Evolutionary conservation across 1,140 invertebrate genomes (phyloP).

Genomic region (Helicoverpa zea): DNA sequence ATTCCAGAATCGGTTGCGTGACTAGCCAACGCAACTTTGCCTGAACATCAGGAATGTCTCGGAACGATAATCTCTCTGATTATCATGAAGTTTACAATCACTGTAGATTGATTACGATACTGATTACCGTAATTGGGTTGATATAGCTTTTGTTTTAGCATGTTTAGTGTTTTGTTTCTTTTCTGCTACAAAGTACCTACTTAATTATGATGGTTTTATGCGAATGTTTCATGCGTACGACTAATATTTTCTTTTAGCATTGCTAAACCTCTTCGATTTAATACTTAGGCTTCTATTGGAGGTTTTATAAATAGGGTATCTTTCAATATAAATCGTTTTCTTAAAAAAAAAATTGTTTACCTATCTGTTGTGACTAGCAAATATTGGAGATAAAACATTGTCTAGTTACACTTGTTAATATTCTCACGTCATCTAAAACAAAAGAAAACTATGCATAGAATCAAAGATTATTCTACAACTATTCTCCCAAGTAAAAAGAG

Average conservation of each 20-base stretch:
- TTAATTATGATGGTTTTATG: neutral
- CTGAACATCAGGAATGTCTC: conserved; percentile 7
- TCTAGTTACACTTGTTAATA: neutral
- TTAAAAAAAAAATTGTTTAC: no score
- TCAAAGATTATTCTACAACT: neutral
- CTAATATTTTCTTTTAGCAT: no score
- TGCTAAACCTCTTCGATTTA: no score
- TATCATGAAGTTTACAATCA: neutral
- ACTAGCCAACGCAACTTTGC: neutral
- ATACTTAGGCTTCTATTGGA: no score
- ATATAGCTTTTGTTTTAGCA: neutral
- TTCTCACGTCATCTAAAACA: neutral
- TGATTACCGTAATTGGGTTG: neutral
- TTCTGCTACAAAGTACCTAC: neutral
- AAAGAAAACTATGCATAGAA: neutral
- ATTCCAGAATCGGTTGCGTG: neutral
- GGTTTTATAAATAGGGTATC: no score
- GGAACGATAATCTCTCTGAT: neutral
- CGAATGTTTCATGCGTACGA: no score
- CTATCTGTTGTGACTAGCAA: no score
- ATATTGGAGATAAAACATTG: no score
- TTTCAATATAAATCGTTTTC: no score
- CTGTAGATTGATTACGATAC: conserved; percentile 2
- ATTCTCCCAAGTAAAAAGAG: neutral
- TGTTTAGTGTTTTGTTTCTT: neutral